Evolutionary conservation across 2,888 invertebrate species (phyloP), one percentile per base, ranked within the genome.

Genomic region (Caenorhabditis plicata): DNA sequence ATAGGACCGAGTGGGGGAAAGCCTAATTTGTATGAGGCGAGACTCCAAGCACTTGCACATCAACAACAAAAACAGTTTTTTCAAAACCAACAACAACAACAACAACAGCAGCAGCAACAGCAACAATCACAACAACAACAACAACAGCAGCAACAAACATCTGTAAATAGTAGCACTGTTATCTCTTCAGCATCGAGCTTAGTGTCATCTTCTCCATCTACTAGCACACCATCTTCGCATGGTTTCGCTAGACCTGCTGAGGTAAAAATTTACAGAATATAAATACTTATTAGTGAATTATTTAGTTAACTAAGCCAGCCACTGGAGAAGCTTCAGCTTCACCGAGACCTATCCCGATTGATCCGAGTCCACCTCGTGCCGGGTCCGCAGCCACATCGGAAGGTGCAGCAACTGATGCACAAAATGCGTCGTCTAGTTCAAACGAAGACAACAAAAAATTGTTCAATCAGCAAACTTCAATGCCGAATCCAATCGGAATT

Each of bases 291-390:
- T n/a, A n/a, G n/a, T n/a, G 13, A 19, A 15, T 23, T 36, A 38
- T 56, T 17, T 41, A 63, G 57, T 43, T 55, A 9, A 39, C 51
- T 27, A 60, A 62, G 49, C 66, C 48, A 26, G 52, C 60, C 13
- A 48, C 53, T 32, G 47, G 44, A 19, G 56, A 63, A 55, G 23
- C 55, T 19, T 41, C 63, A 23, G 55, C 55, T 29, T 73, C 74
- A 13, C 72, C 72, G n/a, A 60, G 72, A 8, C 68, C 71, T 22
- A 69, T 74, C 20, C 76, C 76, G 17, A 56, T 76, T 23, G 76
- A 76, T 44, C 76, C 76, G 13, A 73, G 74, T 27, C 76, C 76
- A 11, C 65, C 65, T 39, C 56, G 56, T 17, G 48, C 51, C 9
- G 53, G 4, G 4, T 7, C 35, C 20, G 35, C 17, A 35, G 35